Evolutionary conservation across 2,888 invertebrate species (phyloP).

Genomic region (Phytoseiulus persimilis): DNA sequence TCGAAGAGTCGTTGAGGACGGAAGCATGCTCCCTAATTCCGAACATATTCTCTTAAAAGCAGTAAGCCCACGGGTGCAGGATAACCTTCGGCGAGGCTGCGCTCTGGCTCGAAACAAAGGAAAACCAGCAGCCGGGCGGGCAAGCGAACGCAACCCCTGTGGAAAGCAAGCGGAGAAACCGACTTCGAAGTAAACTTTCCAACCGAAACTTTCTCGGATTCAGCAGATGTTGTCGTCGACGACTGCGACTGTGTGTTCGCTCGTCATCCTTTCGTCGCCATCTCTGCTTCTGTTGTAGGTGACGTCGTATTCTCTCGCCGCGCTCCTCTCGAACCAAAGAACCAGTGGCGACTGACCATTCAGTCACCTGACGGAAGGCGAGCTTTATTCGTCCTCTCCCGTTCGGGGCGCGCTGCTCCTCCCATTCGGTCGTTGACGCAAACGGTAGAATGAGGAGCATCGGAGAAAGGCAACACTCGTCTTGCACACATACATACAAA

Average conservation of each 20-base stretch:
- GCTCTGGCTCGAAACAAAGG: too few species aligned
- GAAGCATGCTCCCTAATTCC: too few species aligned
- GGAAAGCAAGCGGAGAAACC: not conserved
- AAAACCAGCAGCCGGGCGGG: not conserved
- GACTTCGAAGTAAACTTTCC: not conserved
- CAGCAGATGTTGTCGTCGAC: not conserved
- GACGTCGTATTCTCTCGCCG: not conserved
- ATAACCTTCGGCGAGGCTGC: too few species aligned
- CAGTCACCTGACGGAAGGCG: not conserved
- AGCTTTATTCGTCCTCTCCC: not conserved
- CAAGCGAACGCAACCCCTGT: not conserved
- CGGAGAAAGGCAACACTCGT: not conserved
- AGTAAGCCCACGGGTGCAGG: too few species aligned
- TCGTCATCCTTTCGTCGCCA: not conserved
- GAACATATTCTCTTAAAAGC: too few species aligned
- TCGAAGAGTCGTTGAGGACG: too few species aligned
- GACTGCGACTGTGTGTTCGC: not conserved
- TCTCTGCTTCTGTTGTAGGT: not conserved
- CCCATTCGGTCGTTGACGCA: not conserved
- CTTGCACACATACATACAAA: not conserved
- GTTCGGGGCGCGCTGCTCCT: too few species aligned
- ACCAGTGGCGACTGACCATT: not conserved
- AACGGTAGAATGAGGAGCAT: not conserved
- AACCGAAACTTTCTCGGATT: not conserved
- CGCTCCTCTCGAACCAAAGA: not conserved